Base-by-base conservation (phyloP, 1,140 invertebrate genomes). In the Dermatophagoides farinae region DNA sequence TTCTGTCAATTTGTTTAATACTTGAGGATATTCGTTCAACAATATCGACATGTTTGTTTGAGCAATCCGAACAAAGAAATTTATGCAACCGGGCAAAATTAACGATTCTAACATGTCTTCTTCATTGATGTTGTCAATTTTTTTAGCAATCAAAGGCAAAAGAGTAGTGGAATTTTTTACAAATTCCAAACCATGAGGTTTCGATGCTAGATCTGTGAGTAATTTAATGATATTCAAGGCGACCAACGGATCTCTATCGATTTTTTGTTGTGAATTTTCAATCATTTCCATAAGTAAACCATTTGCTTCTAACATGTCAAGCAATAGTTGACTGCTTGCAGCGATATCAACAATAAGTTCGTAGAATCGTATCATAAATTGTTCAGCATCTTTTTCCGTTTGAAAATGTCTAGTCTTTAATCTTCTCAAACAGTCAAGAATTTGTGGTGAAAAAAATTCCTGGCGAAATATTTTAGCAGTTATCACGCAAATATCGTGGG, bases 21-120 rank as follows among this genome's bases (percentile, higher is more conserved):
- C 20, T 39, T 18, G 12, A 14, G 37, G 31, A 57, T 18, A n/a
- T 57, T 20, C 18, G 37, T 31, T 31, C 31, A 31, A 31, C 8
- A 31, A 31, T 31, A 31, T 39, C 9, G 20, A 12, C 44, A 12
- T 60, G 44, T 14, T 10, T 16, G 14, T 41, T 18, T 40, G 10
- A 40, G 58, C 54, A 37, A 62, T 10, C 6, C 23, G 43, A 37
- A 16, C 14, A 20, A 62, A 60, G 8, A 61, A 47, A 20, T 60
- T 43, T 11, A 62, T 47, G 20, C 37, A 62, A 22, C 61, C 61
- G n/a, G 61, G 61, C 10, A 61, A 16, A 16, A 61, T 11, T 18
- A 61, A 44, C n/a, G 63, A 12, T n/a, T 9, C 51, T 10, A 50
- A 59, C 4, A 51, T 5, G 39, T 58, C 49, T 16, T 37, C 37